Evolutionary conservation across 53 echinoderm and acorn worm species (phyloP).

Genomic region (Mesocentrotus franciscanus): DNA sequence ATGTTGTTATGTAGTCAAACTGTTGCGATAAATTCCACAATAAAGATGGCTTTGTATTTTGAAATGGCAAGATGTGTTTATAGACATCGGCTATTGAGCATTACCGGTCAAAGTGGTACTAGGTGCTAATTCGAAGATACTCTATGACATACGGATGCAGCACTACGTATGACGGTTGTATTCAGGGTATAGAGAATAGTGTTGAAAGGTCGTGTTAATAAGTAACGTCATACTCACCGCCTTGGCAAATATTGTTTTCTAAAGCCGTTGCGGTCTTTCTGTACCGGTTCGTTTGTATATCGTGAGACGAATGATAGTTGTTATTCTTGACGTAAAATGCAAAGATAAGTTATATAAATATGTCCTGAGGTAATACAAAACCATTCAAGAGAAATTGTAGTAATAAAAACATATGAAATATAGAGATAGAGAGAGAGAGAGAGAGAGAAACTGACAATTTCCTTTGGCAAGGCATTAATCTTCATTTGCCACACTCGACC

Average conservation of each 20-base stretch:
- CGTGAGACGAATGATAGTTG: too few relatives aligned
- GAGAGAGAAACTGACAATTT: too few relatives aligned
- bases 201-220: not conserved
- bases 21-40: not conserved
- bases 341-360: too few relatives aligned
- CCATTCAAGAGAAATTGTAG: not conserved
- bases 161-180: not conserved
- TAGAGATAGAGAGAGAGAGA: too few relatives aligned
- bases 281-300: not conserved
- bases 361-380: too few relatives aligned
- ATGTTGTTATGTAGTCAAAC: not conserved
- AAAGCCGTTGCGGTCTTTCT: not conserved
- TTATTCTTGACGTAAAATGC: too few relatives aligned
- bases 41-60: not conserved
- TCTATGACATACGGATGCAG: not conserved
- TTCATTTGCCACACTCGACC: too few relatives aligned
- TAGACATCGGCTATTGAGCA: not conserved
- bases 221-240: not conserved
- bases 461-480: too few relatives aligned
- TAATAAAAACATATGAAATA: too few relatives aligned
- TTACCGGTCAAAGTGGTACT: not conserved
- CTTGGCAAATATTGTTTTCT: too few relatives aligned
- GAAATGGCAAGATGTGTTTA: not conserved
- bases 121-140: not conserved
- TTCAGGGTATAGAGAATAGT: not conserved